These are phyloP conservation scores for Spea bombifrons DNA, from an alignment of 2,113 vertebrate species.

Conservation along the genomic window DNA sequence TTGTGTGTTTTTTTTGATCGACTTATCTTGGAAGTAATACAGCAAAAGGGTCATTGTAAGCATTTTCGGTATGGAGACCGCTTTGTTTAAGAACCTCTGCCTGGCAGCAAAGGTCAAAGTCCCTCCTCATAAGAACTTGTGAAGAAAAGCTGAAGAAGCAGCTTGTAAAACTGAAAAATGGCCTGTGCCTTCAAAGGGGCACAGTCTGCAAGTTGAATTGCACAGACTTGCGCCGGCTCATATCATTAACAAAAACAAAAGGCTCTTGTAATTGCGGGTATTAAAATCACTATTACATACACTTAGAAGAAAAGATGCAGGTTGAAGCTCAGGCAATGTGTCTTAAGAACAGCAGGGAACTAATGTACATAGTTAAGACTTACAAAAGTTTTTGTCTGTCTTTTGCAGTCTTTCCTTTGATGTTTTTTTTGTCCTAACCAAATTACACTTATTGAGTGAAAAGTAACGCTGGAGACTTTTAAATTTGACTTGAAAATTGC, in stretches of 20 bases:
- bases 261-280: slow-evolving; percentile 69
- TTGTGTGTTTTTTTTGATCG: slow-evolving; percentile 71
- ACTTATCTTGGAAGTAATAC: slow-evolving; percentile 63
- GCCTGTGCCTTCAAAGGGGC: slow-evolving; percentile 61
- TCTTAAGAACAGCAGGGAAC: slow-evolving; percentile 67
- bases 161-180: slow-evolving; percentile 79
- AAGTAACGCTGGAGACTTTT: no score
- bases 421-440: slow-evolving; percentile 45
- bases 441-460: slow-evolving; percentile 21
- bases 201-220: slow-evolving; percentile 64
- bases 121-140: slow-evolving; percentile 66
- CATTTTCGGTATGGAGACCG: slow-evolving; percentile 75
- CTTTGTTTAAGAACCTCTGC: slow-evolving; percentile 66
- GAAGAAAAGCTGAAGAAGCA: slow-evolving; percentile 83
- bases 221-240: slow-evolving; percentile 54
- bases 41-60: slow-evolving; percentile 70
- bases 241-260: slow-evolving; percentile 68
- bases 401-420: slow-evolving; percentile 44
- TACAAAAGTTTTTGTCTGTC: slow-evolving; percentile 47
- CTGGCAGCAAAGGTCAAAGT: slow-evolving; percentile 69
- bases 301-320: slow-evolving; percentile 63
- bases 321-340: slow-evolving; percentile 62
- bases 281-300: slow-evolving; percentile 72
- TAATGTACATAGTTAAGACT: slow-evolving; percentile 52
- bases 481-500: no score